Base-by-base conservation (phyloP, 2,888 invertebrate genomes). In the Himalopsyche tibetana region DNA sequence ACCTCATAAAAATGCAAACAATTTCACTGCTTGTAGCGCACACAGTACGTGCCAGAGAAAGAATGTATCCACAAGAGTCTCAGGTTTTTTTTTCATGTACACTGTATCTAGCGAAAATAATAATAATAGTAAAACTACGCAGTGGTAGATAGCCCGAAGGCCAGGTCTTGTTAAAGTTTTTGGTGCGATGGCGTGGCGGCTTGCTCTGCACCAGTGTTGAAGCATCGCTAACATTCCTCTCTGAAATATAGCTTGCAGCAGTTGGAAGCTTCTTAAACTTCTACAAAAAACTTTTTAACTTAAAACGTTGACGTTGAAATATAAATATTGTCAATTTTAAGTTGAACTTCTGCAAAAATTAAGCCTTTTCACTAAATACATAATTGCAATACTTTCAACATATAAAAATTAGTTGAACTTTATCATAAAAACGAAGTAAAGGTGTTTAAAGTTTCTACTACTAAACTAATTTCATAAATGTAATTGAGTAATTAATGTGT, bases 211-310 rank as follows among this genome's bases (percentile, higher is more conserved):
- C 28, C 38, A 36, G 74, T 38, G 74, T 74, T 74, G 28, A 74
- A 74, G 74, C 74, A 74, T 74, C 74, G 74, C 74, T 74, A 74
- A 74, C 74, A 74, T 74, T 74, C 74, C 74, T 36, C 15, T 1
- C 74, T 74, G 11, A 15, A 36, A 38, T 74, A 74, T 15, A 36
- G 11, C 74, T 69, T 69, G 28, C 69, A 69, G 28, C 28, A 11
- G 8, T 12, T 36, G 36, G 4, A 38, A 36, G 74, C 74, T 74
- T 74, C 74, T 38, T 15, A 74, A 74, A 74, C 38, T 38, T 74
- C 38, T 0, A 42, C 5, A 42, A 42, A 6, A 42, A 6, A 6
- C 6, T 8, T 42, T 42, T 42, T 42, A 3, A 8, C 28, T 28
- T 42, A 42, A 5, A 42, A 8, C 42, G 0, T 42, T 42, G 42